These are phyloP conservation scores for Congeria kusceri DNA, from an alignment of 2,888 invertebrate genomes.

Conservation along the genomic window DNA sequence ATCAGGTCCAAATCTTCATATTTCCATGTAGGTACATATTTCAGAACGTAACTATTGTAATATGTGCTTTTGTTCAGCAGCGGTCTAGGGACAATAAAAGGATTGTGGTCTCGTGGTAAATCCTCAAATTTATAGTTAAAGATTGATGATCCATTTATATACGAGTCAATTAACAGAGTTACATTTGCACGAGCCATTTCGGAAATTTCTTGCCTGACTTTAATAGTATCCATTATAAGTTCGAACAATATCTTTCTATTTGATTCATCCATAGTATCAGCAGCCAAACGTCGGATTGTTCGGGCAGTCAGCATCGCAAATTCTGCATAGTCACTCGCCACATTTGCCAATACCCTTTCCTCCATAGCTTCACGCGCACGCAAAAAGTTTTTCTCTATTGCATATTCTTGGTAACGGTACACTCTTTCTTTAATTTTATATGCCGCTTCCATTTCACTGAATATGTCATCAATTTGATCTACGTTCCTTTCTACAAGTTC, in stretches of 20 bases:
- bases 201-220: constrained; percentile 67
- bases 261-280: constrained; percentile 11
- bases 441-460: constrained; percentile 39
- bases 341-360: constrained; percentile 70
- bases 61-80: constrained; percentile 68
- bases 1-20: constrained; percentile 55
- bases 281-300: constrained; percentile 42
- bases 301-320: constrained; percentile 64
- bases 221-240: constrained; percentile 57
- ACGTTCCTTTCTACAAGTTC: constrained; percentile 54
- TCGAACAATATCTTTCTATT: constrained; percentile 59
- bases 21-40: constrained; percentile 58
- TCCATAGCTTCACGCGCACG: constrained; percentile 77
- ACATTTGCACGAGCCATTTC: constrained; percentile 67
- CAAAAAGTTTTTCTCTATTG: constrained; percentile 74
- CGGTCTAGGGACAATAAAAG: constrained; percentile 69
- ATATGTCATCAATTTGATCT: constrained; percentile 33
- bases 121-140: constrained; percentile 70
- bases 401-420: constrained; percentile 72
- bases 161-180: constrained; percentile 70
- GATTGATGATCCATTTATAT: constrained; percentile 71
- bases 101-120: constrained; percentile 61
- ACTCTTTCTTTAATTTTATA: constrained; percentile 65
- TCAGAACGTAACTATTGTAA: constrained; percentile 60
- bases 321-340: constrained; percentile 72